Base-by-base conservation (phyloP, 2,888 invertebrate genomes). In the Pachliopta kotzebuea region DNA sequence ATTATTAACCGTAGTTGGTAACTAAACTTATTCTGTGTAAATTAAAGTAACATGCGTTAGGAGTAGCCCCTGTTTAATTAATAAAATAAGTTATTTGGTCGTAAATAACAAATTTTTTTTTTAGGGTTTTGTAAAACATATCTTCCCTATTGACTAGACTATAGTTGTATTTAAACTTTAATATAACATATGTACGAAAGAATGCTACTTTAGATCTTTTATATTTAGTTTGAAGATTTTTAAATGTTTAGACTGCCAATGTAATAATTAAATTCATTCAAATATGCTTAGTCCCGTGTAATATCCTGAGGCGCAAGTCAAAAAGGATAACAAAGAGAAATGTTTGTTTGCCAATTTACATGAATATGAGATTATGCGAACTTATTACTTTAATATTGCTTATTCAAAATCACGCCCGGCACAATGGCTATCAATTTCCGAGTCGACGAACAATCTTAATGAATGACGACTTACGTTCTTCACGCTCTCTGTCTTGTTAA, bases 311-410 rank as follows among this genome's bases (percentile, higher is more conserved):
- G 61, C 26, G 52, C 60, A 37, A 64, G 56, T 60, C 65, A 61
- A 65, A 65, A 60, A 65, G 65, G 61, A 54, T 60, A 58, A 55
- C 53, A 65, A 65, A 58, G 61, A 55, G 65, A 65, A 67, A 67
- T 59, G 59, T 62, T 63, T 55, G 59, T 75, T 77, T 76, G 77
- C 76, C 78, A 80, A 89, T 89, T 88, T 88, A 83, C 87, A 90
- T 90, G 84, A 87, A 84, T 87, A 87, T 85, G 85, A 85, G 86
- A 87, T 86, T 84, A 85, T 80, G 79, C 74, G 76, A 79, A 84
- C 82, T 85, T 85, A 85, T 84, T 81, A 75, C 74, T 85, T 85
- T 83, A 86, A 62, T 65, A 65, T 57, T 83, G 79, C 83, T 87
- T 83, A 85, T 83, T 84, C 77, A 79, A 77, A 81, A 83, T 79